phyloP scores from a whole-genome alignment of 1,140 invertebrate genomes.

The Meloidogyne hapla region DNA sequence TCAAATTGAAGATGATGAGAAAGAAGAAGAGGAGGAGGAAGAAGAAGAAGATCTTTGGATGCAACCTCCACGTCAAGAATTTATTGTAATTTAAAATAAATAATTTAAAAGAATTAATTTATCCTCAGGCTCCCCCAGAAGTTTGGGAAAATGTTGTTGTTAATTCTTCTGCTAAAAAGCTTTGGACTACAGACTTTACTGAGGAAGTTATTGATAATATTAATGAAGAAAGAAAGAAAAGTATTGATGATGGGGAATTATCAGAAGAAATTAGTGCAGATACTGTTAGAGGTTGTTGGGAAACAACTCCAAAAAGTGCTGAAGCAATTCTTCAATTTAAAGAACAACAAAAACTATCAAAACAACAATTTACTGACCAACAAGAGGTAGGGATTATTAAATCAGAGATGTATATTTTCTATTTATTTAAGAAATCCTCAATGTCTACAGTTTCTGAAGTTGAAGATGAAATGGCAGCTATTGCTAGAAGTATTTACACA shows the following conservation, averaged over 20 bases:
- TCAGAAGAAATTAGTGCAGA: constrained; percentile 43
- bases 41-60: constrained; percentile 51
- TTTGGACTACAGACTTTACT: constrained; percentile 57
- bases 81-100: constrained; percentile 22
- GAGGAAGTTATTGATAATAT: constrained; percentile 41
- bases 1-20: constrained; percentile 15
- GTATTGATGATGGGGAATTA: constrained; percentile 20
- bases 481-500: constrained; percentile 21
- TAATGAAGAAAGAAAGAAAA: constrained; percentile 13
- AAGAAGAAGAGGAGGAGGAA: constrained; percentile 13
- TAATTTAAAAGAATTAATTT: not conserved
- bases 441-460: not conserved
- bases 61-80: constrained; percentile 47
- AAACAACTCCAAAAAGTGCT: constrained; percentile 1
- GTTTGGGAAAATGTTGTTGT: constrained; percentile 15
- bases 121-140: not conserved
- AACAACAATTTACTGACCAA: not conserved
- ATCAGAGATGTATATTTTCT: not conserved
- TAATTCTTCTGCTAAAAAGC: constrained; percentile 27
- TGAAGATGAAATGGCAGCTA: constrained; percentile 7
- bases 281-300: constrained; percentile 42
- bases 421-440: not conserved
- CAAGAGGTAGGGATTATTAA: not conserved
- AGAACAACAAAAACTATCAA: not conserved
- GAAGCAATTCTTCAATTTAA: constrained; percentile 1